Base-by-base conservation (phyloP, 2,888 invertebrate genomes). In the Steromphala cineraria region DNA sequence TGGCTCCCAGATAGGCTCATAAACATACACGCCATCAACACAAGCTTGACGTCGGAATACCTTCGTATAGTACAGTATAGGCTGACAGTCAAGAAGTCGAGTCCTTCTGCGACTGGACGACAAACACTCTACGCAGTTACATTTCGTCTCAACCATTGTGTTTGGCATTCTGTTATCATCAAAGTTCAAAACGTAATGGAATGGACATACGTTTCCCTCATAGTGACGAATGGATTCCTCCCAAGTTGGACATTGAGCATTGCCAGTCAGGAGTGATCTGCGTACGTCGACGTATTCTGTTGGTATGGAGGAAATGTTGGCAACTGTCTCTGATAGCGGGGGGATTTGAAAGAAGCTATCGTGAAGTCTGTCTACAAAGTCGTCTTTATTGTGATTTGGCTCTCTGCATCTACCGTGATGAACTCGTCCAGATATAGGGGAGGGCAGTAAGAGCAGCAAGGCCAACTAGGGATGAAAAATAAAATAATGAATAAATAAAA, bases 261-360 rank as follows among this genome's bases (percentile, higher is more conserved):
- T 24, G 8, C 78, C 78, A n/a, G 62, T 31, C 40, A 71, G 19
- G 2, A 67, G 3, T n/a, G 19, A 28, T 21, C 46, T 19, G 21
- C 67, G 19, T 2, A 24, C n/a, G 56, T 52, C 21, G 13, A 52
- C 52, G 40, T 55, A 52, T 13, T 78, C 40, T 17, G 28, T 13
- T 0, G 62, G 67, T 1, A 62, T 17, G 2, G 55, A 55, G 0
- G 67, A 52, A 7, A 52, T 31, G 67, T 78, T 78, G 67, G 46
- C 67, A 19, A 78, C 67, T 8, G 40, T 62, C 62, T 52, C 17
- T 5, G n/a, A 19, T 15, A 78, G 40, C 10, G 78, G 13, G 0
- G 78, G 78, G n/a, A 78, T 52, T 24, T 67, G 78, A 24, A 67
- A 78, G 24, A 78, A 78, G 19, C 78, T 78, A 19, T 67, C 78